phyloP scores from a whole-genome alignment of 2,113 vertebrate genomes.

The Muntiacus reevesi region DNA sequence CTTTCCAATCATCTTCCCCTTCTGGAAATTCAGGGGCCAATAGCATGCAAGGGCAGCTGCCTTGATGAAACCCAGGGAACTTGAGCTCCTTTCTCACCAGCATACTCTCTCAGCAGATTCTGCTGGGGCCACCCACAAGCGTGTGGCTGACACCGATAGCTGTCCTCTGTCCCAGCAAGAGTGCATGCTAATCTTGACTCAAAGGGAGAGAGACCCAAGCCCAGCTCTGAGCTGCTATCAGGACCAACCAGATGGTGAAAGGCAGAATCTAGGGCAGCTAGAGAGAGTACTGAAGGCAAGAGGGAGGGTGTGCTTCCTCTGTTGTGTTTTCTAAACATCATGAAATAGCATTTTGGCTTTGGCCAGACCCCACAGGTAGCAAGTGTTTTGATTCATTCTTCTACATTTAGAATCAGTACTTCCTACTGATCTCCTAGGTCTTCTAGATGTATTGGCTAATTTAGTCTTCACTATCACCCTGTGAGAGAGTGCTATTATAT shows the following conservation, averaged over 20 bases:
- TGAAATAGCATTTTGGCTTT: not conserved
- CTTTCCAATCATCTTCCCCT: not conserved
- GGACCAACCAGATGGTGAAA: constrained; percentile 12
- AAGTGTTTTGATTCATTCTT: not conserved
- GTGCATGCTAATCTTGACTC: not conserved
- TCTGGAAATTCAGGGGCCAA: not conserved
- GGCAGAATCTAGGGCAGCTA: not conserved
- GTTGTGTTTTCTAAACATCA: not conserved
- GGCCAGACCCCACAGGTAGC: not conserved
- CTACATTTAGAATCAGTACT: not conserved
- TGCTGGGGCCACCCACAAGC: not conserved
- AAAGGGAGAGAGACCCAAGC: not conserved
- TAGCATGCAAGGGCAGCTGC: not conserved
- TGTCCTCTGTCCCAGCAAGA: not conserved
- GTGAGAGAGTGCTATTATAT: not conserved
- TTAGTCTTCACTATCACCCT: not conserved
- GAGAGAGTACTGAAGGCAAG: not conserved
- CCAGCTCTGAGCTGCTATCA: constrained; percentile 41
- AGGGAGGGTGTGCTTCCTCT: not conserved
- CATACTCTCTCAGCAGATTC: constrained; percentile 12
- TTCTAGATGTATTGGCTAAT: not conserved
- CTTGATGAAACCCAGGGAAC: not conserved
- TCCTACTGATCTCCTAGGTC: not conserved
- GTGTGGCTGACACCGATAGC: constrained; percentile 45
- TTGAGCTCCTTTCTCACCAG: not conserved